These are phyloP conservation scores for Harpalus rubripes DNA, from an alignment of 2,888 invertebrate genomes.

Conservation along the genomic window DNA sequence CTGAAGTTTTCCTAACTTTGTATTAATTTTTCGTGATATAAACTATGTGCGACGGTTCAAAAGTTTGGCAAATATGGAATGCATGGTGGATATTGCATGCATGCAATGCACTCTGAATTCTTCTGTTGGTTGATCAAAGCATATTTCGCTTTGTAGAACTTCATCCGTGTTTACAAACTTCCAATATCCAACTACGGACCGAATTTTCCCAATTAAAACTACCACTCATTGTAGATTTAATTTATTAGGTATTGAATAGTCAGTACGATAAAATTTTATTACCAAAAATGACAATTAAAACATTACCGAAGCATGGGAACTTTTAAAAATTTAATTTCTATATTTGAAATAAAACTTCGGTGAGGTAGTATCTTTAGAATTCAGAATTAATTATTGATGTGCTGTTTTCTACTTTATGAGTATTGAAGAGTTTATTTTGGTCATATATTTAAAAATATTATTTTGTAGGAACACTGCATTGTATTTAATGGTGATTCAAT, in stretches of 20 bases:
- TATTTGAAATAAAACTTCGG: too few relatives aligned
- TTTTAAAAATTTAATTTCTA: too few relatives aligned
- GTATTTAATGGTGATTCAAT: too few relatives aligned
- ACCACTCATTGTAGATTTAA: background rate
- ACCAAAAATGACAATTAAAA: background rate
- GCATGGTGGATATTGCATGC: background rate
- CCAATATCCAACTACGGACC: background rate
- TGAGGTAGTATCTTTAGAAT: too few relatives aligned
- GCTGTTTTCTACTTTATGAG: too few relatives aligned
- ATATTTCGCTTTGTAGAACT: slow-evolving; percentile 2
- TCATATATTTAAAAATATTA: too few relatives aligned
- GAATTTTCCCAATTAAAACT: background rate
- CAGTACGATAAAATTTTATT: background rate
- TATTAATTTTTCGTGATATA: background rate
- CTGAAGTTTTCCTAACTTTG: background rate
- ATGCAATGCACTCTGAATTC: background rate
- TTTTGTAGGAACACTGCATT: too few relatives aligned
- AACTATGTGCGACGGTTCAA: background rate
- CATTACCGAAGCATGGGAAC: too few relatives aligned
- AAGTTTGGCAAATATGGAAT: background rate
- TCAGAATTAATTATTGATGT: too few relatives aligned
- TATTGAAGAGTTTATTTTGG: too few relatives aligned
- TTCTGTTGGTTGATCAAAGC: slow-evolving; percentile 2
- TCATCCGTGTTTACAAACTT: background rate
- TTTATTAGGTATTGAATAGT: background rate